Base-by-base conservation (phyloP, 2,888 invertebrate species). In the Volucella zonaria region DNA sequence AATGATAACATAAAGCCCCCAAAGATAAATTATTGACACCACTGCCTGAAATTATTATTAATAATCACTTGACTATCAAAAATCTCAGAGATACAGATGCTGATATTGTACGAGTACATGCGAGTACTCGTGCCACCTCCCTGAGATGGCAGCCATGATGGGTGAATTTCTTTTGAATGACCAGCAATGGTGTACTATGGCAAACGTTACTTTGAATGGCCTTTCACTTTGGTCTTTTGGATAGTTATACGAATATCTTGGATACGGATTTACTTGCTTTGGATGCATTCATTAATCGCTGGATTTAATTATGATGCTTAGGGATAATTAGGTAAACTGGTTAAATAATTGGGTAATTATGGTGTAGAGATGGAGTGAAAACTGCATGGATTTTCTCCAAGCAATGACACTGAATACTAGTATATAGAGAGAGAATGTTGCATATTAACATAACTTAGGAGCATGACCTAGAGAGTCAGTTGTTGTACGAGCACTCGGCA, bases 151-250 rank as follows among this genome's bases (percentile, higher is more conserved):
- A 23, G 2, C 18, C 18, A 23, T 23, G 18, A 76, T 56, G 31
- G 67, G 45, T 31, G 51, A 45, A 59, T 68, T 68, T 68, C 68
- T 76, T 61, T 59, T 61, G 38, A 43, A 43, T 40, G 66, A 61
- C 43, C 51, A 45, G 52, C 52, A 15, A n/a, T 31, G 49, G 14
- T n/a, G 31, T 12, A 31, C 14, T 51, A 49, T 51, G 67, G 68
- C 76, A 68, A 76, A 18, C 59, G 59, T 76, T 68, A 76, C 62
- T 82, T 61, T 42, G 49, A 74, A 68, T 6, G 6, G 62, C 82
- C 82, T 82, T 82, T 82, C 82, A 82, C 77, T 82, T 77, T 68
- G 56, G 51, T 52, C 54, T 59, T 71, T 70, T 23, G 45, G 40
- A 31, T 49, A 47, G 52, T 15, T 40, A 45, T 43, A 31, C 31